Base-by-base conservation (phyloP, 2,888 invertebrate species). In the Cerceris rybyensis region DNA sequence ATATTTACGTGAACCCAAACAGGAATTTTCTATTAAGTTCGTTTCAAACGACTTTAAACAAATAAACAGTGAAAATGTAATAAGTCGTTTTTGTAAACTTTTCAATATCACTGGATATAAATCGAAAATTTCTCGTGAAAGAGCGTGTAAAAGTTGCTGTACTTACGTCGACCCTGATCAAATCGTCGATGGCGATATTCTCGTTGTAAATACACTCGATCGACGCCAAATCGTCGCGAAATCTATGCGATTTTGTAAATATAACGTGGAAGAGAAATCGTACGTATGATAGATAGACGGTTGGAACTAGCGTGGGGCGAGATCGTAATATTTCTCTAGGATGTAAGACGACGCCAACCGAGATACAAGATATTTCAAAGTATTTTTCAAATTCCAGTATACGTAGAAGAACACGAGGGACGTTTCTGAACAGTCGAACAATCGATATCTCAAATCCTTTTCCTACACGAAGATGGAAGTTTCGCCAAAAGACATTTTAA, bases 351-450 rank as follows among this genome's bases (percentile, higher is more conserved):
- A 82, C 78, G 86, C 82, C 86, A 87, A 87, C 83, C 86, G 83
- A 82, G 80, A 68, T 81, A 67, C 72, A 66, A 84, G 80, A 87
- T 83, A 83, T 88, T 87, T 80, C 74, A 80, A 87, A 88, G 81
- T 89, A 89, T 90, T 90, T 90, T 89, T 88, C 89, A 87, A 86
- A 89, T 87, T 86, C 78, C 79, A 83, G 80, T 86, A 88, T 87
- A 89, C 81, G 86, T 88, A 88, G 85, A 59, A 58, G 74, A 77
- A 67, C 59, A 75, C 65, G 64, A 41, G n/a, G 28, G 16, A 57
- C 70, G 73, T 73, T 57, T 65, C 49, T 28, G 65, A 43, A 63
- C 59, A 58, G 17, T 73, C 58, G 58, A 14, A 49, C 54, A 42
- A 46, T 28, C 41, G 43, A 39, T n/a, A 16, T 55, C 0, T 8